Conservation (phyloP, 2,797 vertebrate genomes). For the Triplophysa yarkandensis region DNA sequence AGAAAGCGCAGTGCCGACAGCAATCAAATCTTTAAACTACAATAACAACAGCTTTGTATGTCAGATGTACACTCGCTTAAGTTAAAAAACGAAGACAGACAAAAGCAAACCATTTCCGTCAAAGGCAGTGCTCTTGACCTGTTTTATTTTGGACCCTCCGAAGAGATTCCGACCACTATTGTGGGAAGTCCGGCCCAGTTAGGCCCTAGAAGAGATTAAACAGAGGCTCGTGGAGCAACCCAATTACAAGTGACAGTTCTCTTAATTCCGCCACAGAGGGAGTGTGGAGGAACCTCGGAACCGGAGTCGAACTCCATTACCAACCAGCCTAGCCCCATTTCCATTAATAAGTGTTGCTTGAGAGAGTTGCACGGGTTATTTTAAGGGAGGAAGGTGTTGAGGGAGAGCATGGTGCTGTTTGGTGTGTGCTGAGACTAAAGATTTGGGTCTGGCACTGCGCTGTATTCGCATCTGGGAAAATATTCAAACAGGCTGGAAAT, state of each 20-base stretch:
- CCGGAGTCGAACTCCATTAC: constrained; percentile 45
- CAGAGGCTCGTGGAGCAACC: constrained; percentile 31
- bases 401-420: constrained; percentile 53
- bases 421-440: constrained; percentile 61
- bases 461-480: constrained; percentile 59
- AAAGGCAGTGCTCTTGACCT: background rate
- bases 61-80: constrained; percentile 2
- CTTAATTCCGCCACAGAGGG: constrained; percentile 46
- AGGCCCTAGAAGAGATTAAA: constrained; percentile 50
- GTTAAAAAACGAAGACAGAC: constrained; percentile 19
- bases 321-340: constrained; percentile 40
- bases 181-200: constrained; percentile 48
- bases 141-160: constrained; percentile 22
- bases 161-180: constrained; percentile 45
- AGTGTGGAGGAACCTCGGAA: constrained; percentile 45
- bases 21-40: constrained; percentile 18
- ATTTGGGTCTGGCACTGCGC: constrained; percentile 59
- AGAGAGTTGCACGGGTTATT: constrained; percentile 53
- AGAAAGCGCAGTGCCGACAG: constrained; percentile 4
- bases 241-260: constrained; percentile 50
- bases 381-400: constrained; percentile 56
- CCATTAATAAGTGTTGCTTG: constrained; percentile 48
- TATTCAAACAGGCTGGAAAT: constrained; percentile 63
- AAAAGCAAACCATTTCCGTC: constrained; percentile 23
- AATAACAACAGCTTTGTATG: constrained; percentile 15